These are phyloP conservation scores for Phalanger gymnotis DNA, from an alignment of 2,797 vertebrate species.

Conservation along the genomic window DNA sequence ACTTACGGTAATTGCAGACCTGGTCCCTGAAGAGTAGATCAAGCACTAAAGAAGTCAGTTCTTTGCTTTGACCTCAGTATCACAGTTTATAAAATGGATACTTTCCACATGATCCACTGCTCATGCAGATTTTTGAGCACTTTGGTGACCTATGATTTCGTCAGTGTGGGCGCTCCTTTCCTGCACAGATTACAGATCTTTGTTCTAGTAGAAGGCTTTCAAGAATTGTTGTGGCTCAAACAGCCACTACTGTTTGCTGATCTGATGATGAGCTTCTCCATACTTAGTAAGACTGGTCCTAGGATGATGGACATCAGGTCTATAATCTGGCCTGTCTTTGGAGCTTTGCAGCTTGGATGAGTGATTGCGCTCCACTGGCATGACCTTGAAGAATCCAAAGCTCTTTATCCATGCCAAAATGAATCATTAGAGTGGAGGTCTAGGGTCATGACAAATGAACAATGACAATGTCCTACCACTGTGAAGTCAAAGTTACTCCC, in stretches of 20 bases:
- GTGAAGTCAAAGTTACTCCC: not conserved
- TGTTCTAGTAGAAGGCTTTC: not conserved
- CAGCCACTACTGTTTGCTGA: not conserved
- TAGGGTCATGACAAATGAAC: not conserved
- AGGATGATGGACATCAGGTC: not conserved
- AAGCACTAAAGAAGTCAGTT: not conserved
- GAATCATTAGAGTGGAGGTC: not conserved
- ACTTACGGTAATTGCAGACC: not conserved
- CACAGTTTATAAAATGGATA: not conserved
- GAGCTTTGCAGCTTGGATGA: not conserved
- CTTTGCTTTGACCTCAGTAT: not conserved
- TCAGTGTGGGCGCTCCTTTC: not conserved
- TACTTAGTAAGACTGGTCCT: not conserved
- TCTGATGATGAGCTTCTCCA: not conserved
- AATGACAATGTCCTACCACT: not conserved
- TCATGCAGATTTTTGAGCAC: not conserved
- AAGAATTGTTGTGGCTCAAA: not conserved
- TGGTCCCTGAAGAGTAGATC: not conserved
- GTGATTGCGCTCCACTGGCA: not conserved
- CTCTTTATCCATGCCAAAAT: not conserved
- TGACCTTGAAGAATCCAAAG: not conserved
- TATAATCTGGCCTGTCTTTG: not conserved
- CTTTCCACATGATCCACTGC: not conserved
- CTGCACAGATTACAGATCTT: not conserved
- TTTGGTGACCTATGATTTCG: not conserved